Percentiles rank a stretch among this genome's conserved stretches.
phyloP scores from a whole-genome alignment of 2,797 vertebrate species.

The Oreochromis grahami region DNA sequence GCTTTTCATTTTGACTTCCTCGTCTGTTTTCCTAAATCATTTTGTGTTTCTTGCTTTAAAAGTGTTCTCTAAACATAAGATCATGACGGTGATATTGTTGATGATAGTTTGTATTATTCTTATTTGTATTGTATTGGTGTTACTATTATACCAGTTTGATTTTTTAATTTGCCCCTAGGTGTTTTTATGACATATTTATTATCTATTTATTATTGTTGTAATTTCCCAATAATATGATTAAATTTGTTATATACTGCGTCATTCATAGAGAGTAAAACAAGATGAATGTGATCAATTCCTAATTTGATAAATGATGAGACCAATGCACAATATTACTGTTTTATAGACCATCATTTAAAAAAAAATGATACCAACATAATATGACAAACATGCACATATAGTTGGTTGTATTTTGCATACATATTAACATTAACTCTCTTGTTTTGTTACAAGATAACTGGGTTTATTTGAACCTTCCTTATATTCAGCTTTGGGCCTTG shows the following conservation, averaged over 20 bases:
- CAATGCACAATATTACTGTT: not conserved
- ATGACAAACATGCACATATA: not conserved
- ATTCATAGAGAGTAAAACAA: not conserved
- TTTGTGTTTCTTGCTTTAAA: not conserved
- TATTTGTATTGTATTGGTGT: not conserved
- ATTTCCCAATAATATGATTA: not conserved
- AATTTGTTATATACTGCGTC: not conserved
- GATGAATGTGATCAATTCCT: not conserved
- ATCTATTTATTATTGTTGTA: not conserved
- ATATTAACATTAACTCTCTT: not conserved
- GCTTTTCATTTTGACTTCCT: not conserved
- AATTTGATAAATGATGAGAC: not conserved
- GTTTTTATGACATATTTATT: not conserved
- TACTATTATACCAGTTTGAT: not conserved
- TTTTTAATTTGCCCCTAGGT: not conserved
- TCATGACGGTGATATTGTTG: not conserved
- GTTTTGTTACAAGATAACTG: not conserved
- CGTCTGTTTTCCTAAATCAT: not conserved
- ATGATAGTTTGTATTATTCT: not conserved
- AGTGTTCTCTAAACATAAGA: no score
- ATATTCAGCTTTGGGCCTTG: not conserved
- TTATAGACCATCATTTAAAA: not conserved
- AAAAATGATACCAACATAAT: not conserved
- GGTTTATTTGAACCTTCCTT: not conserved
- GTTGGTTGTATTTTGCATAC: not conserved